Percentiles rank a stretch among this genome's conserved stretches.
phyloP scores from a whole-genome alignment of 2,888 invertebrate species.

The Drosophila anceps region DNA sequence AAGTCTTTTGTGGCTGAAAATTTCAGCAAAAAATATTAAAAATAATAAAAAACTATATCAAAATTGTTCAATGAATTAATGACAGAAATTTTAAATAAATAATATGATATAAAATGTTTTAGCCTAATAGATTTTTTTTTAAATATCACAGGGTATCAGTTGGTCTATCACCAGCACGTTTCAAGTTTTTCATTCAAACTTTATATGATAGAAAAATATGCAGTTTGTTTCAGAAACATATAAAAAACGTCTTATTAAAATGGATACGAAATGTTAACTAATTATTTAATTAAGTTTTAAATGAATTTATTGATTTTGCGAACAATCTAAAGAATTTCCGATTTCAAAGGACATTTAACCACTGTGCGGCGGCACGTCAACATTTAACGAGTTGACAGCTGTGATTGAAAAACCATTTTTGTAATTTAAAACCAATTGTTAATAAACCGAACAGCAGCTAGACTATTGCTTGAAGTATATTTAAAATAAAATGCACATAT shows the following conservation, averaged over 20 bases:
- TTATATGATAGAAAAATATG: background rate
- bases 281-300: background rate
- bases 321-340: background rate
- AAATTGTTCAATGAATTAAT: too few species aligned
- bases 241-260: background rate
- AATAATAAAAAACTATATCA: background rate
- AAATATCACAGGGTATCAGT: background rate
- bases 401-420: conserved; percentile 51
- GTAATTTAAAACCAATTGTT: conserved; percentile 73
- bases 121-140: background rate
- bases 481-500: background rate
- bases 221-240: background rate
- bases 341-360: conserved; percentile 14
- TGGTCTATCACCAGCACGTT: background rate
- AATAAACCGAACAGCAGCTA: conserved; percentile 37
- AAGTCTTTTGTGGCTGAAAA: too few species aligned
- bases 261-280: background rate
- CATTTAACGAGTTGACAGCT: conserved; percentile 41
- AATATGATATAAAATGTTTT: too few species aligned
- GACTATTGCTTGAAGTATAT: conserved; percentile 30
- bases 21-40: background rate
- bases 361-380: conserved; percentile 53
- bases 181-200: background rate
- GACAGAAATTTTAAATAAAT: too few species aligned
- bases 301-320: background rate